A percentile compares a stretch with the other conserved stretches of the same genome.
Conservation (phyloP, 2,797 vertebrate species). For the Lepidocolaptes lacrymiger region DNA sequence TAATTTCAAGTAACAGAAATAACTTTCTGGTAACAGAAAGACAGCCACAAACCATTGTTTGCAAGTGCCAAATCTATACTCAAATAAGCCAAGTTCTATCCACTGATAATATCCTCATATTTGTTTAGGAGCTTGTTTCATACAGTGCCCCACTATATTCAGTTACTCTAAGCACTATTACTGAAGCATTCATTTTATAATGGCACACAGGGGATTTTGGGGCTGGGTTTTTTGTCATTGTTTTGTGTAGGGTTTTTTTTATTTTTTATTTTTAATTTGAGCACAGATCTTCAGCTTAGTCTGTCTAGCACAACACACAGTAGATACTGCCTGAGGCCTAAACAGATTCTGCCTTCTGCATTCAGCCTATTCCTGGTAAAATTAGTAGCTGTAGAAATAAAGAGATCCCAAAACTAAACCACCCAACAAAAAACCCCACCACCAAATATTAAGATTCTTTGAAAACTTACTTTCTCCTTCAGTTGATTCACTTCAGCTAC, state of each 20-base stretch:
- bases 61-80: not conserved
- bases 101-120: not conserved
- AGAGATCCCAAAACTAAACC: not conserved
- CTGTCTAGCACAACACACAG: not conserved
- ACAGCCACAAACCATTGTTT: not conserved
- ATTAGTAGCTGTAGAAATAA: not conserved
- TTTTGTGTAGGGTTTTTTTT: not conserved
- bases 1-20: not conserved
- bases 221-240: not conserved
- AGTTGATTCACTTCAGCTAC: constrained; percentile 85
- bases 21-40: not conserved
- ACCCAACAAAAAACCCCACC: not conserved
- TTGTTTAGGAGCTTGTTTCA: not conserved
- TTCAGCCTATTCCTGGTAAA: not conserved
- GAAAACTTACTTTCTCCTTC: constrained; percentile 83
- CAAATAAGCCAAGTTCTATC: not conserved
- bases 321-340: not conserved
- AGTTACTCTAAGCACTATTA: not conserved
- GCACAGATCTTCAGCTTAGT: not conserved
- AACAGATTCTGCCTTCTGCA: not conserved
- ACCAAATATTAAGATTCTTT: not conserved
- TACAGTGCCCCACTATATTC: not conserved
- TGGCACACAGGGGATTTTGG: not conserved
- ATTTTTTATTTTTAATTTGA: not conserved
- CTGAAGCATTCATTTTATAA: not conserved